A percentile compares a stretch with the other conserved stretches of the same genome.
These are phyloP conservation scores for Drepana falcataria DNA, from an alignment of 2,888 invertebrate species.

Conservation along the genomic window DNA sequence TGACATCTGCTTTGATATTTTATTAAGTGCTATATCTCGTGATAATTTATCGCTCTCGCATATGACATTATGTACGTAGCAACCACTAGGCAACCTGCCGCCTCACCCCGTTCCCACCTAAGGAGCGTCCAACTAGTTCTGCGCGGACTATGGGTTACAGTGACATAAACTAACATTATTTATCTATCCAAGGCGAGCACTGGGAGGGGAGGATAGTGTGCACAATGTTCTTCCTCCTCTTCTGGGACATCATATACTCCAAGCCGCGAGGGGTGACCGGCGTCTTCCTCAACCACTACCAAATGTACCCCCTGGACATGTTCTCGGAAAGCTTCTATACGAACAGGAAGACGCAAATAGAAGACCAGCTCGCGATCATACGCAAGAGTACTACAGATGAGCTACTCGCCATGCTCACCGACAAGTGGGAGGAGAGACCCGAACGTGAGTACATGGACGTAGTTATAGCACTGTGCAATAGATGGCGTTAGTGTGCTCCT, in stretches of 20 bases:
- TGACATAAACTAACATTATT: too few relatives aligned
- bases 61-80: too few relatives aligned
- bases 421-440: conserved; percentile 66
- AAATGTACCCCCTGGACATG: conserved; percentile 85
- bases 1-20: too few relatives aligned
- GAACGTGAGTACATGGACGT: conserved; percentile 40
- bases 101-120: too few relatives aligned
- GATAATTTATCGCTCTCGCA: too few relatives aligned
- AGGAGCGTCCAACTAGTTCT: too few relatives aligned
- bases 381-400: conserved; percentile 42
- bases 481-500: too few relatives aligned
- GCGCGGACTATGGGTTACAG: too few relatives aligned
- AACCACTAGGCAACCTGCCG: too few relatives aligned
- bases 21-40: too few relatives aligned
- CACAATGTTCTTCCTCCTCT: conserved; percentile 82
- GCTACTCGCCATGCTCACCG: conserved; percentile 59
- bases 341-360: conserved; percentile 80
- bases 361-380: conserved; percentile 67
- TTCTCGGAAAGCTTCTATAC: conserved; percentile 81
- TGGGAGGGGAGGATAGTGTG: conserved; percentile 83
- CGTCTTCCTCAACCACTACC: conserved; percentile 82
- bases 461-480: too few relatives aligned
- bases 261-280: conserved; percentile 67
- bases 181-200: conserved; percentile 77
- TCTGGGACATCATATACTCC: conserved; percentile 88